Conservation (phyloP, 2,888 invertebrate genomes). For the Hirtodrosophila duncani region DNA sequence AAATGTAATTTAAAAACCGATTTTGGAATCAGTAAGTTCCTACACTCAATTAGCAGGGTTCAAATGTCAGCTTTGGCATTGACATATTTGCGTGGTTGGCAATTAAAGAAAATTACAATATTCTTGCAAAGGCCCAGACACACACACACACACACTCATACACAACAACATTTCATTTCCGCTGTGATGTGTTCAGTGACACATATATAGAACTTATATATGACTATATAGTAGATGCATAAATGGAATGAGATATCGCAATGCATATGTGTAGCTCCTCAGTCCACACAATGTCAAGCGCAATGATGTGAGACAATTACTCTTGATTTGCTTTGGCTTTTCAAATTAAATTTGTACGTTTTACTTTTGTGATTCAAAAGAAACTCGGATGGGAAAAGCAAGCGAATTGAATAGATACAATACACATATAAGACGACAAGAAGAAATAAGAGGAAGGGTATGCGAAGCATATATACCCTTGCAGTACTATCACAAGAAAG, state of each 20-base stretch:
- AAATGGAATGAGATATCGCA: neutral
- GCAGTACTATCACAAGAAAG: too few species aligned
- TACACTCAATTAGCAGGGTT: slow-evolving; percentile 41
- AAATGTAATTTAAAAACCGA: slow-evolving; percentile 7
- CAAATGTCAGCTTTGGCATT: slow-evolving; percentile 39
- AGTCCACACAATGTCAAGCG: slow-evolving; percentile 61
- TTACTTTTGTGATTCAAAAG: too few species aligned
- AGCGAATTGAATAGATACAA: too few species aligned
- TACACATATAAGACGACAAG: too few species aligned
- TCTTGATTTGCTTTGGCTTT: slow-evolving; percentile 47
- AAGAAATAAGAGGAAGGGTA: too few species aligned
- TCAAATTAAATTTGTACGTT: slow-evolving; percentile 54
- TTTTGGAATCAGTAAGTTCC: slow-evolving; percentile 11
- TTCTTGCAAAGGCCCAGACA: slow-evolving; percentile 8
- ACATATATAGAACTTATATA: neutral
- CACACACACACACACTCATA: slow-evolving; percentile 19
- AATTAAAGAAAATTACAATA: slow-evolving; percentile 42
- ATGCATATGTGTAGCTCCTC: neutral
- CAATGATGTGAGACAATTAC: slow-evolving; percentile 66
- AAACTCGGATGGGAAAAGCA: too few species aligned
- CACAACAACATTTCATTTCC: slow-evolving; percentile 52
- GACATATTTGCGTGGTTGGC: slow-evolving; percentile 45
- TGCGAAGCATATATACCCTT: too few species aligned
- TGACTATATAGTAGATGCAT: neutral
- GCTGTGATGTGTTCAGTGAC: slow-evolving; percentile 21